Conservation (phyloP, 2,888 invertebrate genomes). For the Tetrapedia diversipes region DNA sequence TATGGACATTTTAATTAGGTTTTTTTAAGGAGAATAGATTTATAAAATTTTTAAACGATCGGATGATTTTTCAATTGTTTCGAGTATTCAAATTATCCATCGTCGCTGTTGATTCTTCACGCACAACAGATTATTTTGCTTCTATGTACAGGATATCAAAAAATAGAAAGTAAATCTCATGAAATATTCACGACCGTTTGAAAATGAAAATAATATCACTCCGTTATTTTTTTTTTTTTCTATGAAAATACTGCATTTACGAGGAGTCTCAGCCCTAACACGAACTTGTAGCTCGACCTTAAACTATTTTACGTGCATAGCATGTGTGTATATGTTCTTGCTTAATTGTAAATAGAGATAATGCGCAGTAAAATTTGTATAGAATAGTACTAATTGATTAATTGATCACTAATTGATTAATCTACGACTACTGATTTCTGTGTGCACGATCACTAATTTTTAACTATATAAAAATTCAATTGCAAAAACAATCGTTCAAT, state of each 20-base stretch:
- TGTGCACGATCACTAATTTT: conserved; percentile 2
- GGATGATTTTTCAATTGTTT: conserved; percentile 8
- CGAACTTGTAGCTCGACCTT: neutral
- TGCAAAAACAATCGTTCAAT: conserved; percentile 5
- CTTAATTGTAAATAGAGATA: conserved; percentile 11
- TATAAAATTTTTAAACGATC: neutral
- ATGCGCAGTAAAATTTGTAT: neutral
- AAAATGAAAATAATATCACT: conserved; percentile 15
- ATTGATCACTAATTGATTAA: neutral
- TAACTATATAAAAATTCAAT: neutral
- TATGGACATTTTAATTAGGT: neutral
- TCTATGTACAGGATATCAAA: conserved; percentile 21
- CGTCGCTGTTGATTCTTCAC: neutral
- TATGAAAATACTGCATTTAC: conserved; percentile 39
- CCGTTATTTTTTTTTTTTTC: no score
- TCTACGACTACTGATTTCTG: neutral
- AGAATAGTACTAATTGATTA: neutral
- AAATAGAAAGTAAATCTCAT: conserved; percentile 38
- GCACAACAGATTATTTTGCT: neutral
- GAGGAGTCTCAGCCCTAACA: conserved; percentile 1
- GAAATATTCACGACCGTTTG: conserved; percentile 6
- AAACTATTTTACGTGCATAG: conserved; percentile 14
- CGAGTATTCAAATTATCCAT: neutral
- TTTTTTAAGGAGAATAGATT: neutral
- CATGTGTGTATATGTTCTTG: neutral